Evolutionary conservation across 2,797 vertebrate genomes (phyloP).

Genomic region (Cossypha dichroa): DNA sequence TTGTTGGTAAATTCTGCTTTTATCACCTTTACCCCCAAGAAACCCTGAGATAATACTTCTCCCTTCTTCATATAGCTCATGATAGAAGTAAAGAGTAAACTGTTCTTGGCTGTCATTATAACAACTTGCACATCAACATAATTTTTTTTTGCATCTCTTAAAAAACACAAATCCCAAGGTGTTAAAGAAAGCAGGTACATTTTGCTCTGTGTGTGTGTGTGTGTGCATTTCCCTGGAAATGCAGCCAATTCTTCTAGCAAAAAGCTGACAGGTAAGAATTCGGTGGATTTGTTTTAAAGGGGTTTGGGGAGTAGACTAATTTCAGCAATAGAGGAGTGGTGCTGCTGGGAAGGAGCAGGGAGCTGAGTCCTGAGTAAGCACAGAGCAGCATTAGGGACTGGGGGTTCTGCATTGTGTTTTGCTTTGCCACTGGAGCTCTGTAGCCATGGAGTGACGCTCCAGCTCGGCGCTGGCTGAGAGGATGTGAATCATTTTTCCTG

Average conservation of each 20-base stretch:
- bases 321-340: neutral
- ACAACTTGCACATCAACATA: neutral
- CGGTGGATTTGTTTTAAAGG: neutral
- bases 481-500: constrained; percentile 35
- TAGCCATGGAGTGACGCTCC: rapidly evolving
- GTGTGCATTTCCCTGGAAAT: neutral
- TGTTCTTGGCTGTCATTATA: neutral
- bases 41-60: neutral
- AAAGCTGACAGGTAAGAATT: neutral
- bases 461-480: neutral
- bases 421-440: neutral
- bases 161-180: neutral
- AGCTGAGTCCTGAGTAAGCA: neutral
- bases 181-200: neutral
- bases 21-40: neutral
- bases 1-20: neutral
- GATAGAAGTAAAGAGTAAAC: neutral
- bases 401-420: neutral
- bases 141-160: neutral
- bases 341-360: neutral
- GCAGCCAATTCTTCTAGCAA: neutral
- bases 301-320: neutral
- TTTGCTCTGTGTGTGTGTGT: neutral
- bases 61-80: neutral
- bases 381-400: neutral